These are phyloP conservation scores for Anaspis maculata DNA, from an alignment of 2,888 invertebrate species.

Conservation along the genomic window DNA sequence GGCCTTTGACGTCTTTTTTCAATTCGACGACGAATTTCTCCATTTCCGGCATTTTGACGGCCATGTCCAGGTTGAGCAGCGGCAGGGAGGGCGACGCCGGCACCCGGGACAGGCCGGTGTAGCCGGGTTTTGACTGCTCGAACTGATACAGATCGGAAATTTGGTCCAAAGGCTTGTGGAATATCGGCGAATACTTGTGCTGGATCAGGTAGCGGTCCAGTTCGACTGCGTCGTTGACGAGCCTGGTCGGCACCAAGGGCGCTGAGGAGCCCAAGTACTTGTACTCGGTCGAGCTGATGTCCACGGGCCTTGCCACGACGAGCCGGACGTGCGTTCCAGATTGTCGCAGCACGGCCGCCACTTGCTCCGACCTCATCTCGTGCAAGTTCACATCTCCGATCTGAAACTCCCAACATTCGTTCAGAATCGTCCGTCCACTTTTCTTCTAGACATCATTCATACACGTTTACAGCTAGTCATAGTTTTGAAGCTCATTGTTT, in stretches of 20 bases:
- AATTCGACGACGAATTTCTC: constrained; percentile 91
- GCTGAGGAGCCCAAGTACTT: constrained; percentile 51
- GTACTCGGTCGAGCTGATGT: constrained; percentile 54
- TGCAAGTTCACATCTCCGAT: constrained; percentile 61
- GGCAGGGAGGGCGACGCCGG: constrained; percentile 43
- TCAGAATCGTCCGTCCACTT: too few relatives aligned
- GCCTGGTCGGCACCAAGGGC: constrained; percentile 58
- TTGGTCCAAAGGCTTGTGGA: constrained; percentile 38
- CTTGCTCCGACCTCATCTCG: constrained; percentile 98
- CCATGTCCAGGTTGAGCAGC: constrained; percentile 43
- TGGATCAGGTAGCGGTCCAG: constrained; percentile 79
- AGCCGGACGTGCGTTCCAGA: constrained; percentile 91
- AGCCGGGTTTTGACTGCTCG: constrained; percentile 37
- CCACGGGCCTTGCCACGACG: constrained; percentile 87
- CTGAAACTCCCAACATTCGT: too few relatives aligned
- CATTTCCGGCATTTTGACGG: constrained; percentile 77
- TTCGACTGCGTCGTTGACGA: constrained; percentile 80
- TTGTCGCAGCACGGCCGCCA: constrained; percentile 89
- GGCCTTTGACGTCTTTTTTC: constrained; percentile 85
- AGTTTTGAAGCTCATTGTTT: too few relatives aligned
- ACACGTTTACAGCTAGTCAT: too few relatives aligned
- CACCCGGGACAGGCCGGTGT: constrained; percentile 33
- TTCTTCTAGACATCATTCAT: too few relatives aligned
- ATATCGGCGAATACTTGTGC: constrained; percentile 71
- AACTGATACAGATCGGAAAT: constrained; percentile 32